Percentiles rank a stretch among this genome's conserved stretches.
These are phyloP conservation scores for Calypte anna DNA, from an alignment of 2,113 vertebrate species.

Conservation along the genomic window DNA sequence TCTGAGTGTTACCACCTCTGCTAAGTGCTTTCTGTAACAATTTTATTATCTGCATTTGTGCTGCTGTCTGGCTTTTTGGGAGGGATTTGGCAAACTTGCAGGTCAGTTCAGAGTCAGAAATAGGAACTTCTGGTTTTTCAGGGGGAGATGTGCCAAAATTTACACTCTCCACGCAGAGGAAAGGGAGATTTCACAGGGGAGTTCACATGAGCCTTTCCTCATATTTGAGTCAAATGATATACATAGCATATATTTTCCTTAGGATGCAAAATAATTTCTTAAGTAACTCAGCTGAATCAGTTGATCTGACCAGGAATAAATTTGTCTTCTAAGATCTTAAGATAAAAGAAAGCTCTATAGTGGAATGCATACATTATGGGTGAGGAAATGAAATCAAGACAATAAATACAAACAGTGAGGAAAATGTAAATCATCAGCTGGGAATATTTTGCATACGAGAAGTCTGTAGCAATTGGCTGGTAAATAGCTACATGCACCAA, in stretches of 20 bases:
- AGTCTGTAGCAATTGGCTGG: neutral
- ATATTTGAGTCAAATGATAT: neutral
- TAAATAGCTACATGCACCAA: neutral
- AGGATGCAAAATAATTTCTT: neutral
- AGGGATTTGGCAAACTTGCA: neutral
- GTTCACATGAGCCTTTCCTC: neutral
- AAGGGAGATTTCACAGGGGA: neutral
- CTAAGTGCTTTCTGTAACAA: neutral
- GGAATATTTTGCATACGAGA: conserved; percentile 34
- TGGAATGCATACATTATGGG: neutral
- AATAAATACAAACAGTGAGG: neutral
- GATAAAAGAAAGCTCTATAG: conserved; percentile 17
- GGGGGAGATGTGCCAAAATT: neutral
- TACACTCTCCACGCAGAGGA: rapidly evolving
- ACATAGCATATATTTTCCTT: neutral
- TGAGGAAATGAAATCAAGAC: neutral
- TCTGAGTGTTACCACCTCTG: neutral
- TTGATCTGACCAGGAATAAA: neutral
- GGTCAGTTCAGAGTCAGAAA: neutral
- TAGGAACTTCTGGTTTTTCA: neutral
- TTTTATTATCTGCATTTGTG: neutral
- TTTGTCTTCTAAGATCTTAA: neutral
- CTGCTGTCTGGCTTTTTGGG: no score
- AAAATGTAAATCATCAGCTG: neutral
- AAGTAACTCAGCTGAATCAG: neutral